phyloP scores from a whole-genome alignment of 2,888 invertebrate species.

The Caenorhabditis sp. region DNA sequence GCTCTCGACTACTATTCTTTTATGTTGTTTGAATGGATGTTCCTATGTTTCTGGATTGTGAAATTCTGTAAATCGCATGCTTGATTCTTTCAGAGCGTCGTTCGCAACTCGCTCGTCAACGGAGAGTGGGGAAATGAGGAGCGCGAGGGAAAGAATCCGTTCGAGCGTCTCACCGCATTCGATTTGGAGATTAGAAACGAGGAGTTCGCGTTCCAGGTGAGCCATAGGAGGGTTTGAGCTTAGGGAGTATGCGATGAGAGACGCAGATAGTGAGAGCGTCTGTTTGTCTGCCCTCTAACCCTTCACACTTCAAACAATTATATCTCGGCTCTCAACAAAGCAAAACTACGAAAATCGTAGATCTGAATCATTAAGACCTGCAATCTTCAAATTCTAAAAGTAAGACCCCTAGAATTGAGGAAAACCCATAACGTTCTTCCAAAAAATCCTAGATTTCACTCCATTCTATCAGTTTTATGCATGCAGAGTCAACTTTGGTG shows the following conservation, averaged over 20 bases:
- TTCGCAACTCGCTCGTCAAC: constrained; percentile 73
- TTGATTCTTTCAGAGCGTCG: constrained; percentile 66
- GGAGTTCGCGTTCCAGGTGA: constrained; percentile 79
- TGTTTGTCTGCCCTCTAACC: too few species aligned
- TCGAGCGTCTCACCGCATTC: constrained; percentile 77
- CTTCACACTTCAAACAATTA: too few species aligned
- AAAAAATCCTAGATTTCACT: too few species aligned
- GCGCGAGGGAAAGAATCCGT: constrained; percentile 76
- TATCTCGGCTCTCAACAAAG: too few species aligned
- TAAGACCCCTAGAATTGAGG: neutral
- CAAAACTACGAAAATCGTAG: too few species aligned
- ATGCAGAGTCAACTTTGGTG: neutral
- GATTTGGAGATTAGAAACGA: constrained; percentile 80
- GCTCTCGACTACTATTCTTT: constrained; percentile 4
- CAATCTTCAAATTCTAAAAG: neutral
- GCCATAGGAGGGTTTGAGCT: neutral
- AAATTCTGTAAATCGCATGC: neutral
- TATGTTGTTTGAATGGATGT: constrained; percentile 32
- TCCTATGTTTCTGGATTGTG: constrained; percentile 12
- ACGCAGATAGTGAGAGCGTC: too few species aligned
- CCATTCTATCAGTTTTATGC: too few species aligned
- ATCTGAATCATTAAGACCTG: too few species aligned
- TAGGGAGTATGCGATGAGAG: too few species aligned
- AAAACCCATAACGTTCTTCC: too few species aligned
- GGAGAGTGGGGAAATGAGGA: constrained; percentile 81